A percentile compares a stretch with the other conserved stretches of the same genome.
phyloP scores from a whole-genome alignment of 2,888 invertebrate genomes.

The Steromphala cineraria region DNA sequence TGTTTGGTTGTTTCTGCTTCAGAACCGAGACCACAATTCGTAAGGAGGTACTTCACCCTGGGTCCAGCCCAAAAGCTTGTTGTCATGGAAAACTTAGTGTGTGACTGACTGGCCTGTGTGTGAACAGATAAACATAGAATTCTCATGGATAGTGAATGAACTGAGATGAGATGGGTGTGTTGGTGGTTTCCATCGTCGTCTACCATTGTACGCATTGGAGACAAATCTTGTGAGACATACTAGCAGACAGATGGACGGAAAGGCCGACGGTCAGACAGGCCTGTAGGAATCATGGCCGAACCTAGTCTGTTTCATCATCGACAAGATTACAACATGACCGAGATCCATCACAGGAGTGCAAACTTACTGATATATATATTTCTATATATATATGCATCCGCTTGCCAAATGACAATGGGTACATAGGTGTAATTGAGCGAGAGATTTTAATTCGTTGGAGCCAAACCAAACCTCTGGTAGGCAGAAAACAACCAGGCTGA shows the following conservation, averaged over 20 bases:
- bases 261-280: no score
- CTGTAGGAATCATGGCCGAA: no score
- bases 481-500: no score
- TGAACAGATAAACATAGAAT: no score
- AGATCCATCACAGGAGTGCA: neutral
- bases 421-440: neutral
- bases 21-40: conserved; percentile 13
- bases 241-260: no score
- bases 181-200: no score
- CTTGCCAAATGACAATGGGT: conserved; percentile 26
- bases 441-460: neutral
- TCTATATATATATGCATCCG: conserved; percentile 27
- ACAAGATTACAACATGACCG: neutral
- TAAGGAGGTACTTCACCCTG: neutral
- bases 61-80: conserved; percentile 9
- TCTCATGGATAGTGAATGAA: no score
- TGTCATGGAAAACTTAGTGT: conserved; percentile 14
- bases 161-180: no score
- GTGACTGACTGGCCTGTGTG: conserved; percentile 8
- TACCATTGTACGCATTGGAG: no score
- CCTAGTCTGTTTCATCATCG: neutral
- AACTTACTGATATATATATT: conserved; percentile 5
- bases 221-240: no score
- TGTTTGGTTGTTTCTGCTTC: no score
- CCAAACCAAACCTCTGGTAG: neutral